Percentiles rank a stretch among this genome's conserved stretches.
Evolutionary conservation across 2,113 vertebrate species (phyloP).

Genomic region (Epinephelus lanceolatus): DNA sequence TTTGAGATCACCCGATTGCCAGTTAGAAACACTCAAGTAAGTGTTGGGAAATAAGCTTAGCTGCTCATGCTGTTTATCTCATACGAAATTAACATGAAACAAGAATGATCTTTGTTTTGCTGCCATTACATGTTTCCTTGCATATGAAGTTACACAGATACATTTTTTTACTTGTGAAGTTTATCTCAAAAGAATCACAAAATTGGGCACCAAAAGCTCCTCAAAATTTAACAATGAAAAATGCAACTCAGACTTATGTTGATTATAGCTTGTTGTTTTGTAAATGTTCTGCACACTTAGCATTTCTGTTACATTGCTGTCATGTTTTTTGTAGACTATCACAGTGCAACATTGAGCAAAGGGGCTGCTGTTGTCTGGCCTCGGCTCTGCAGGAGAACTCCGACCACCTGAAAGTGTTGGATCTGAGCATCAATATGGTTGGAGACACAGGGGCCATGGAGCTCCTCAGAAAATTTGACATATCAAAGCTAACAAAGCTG

Average conservation of each 20-base stretch:
- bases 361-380: conserved; percentile 42
- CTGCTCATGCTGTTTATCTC: too few relatives aligned
- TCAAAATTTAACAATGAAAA: not conserved
- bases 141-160: not conserved
- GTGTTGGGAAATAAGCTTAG: not conserved
- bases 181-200: not conserved
- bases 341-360: conserved; percentile 57
- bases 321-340: conserved; percentile 59
- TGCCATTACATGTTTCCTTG: too few relatives aligned
- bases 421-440: conserved; percentile 71
- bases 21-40: conserved; percentile 63
- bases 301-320: not conserved
- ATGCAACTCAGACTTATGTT: not conserved
- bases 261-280: not conserved
- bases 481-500: conserved; percentile 61
- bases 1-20: conserved; percentile 49
- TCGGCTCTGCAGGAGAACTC: conserved; percentile 63
- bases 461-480: conserved; percentile 36
- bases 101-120: too few relatives aligned
- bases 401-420: conserved; percentile 48
- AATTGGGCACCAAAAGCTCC: not conserved
- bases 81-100: too few relatives aligned
- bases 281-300: not conserved
- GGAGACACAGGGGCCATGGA: conserved; percentile 41
- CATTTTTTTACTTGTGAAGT: not conserved